Evolutionary conservation across 2,797 vertebrate species (phyloP).

Genomic region (Onychomys torridus): DNA sequence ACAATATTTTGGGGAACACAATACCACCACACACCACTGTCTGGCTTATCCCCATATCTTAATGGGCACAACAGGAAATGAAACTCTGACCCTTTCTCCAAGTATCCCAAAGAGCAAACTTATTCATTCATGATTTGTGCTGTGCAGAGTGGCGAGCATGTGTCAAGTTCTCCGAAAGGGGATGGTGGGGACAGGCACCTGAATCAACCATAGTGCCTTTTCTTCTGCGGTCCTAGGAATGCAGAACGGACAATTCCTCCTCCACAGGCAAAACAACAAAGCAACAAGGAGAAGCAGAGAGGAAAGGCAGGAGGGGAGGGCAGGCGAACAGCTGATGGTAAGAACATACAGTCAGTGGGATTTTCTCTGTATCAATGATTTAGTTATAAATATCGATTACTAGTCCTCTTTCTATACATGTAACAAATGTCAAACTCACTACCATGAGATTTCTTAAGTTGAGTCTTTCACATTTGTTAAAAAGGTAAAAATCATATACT

Average conservation of each 20-base stretch:
- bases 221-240: constrained; percentile 11
- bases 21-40: too few relatives aligned
- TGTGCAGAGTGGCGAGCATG: constrained; percentile 19
- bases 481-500: constrained; percentile 80
- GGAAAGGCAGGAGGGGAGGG: neutral
- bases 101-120: constrained; percentile 50
- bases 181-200: neutral
- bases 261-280: constrained; percentile 22
- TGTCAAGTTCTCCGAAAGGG: neutral
- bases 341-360: constrained; percentile 60
- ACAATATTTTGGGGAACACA: too few relatives aligned
- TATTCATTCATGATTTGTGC: constrained; percentile 57
- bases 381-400: constrained; percentile 88
- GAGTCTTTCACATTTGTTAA: constrained; percentile 84
- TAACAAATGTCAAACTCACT: constrained; percentile 83
- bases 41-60: neutral
- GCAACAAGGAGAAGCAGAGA: neutral
- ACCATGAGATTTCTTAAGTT: constrained; percentile 81
- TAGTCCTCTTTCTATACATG: constrained; percentile 83
- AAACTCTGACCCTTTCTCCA: constrained; percentile 27
- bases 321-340: constrained; percentile 68
- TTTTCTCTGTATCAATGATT: constrained; percentile 85
- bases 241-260: neutral
- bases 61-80: constrained; percentile 56
- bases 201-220: constrained; percentile 20